phyloP scores from a whole-genome alignment of 1,140 invertebrate genomes.

The Drusus annulatus region DNA sequence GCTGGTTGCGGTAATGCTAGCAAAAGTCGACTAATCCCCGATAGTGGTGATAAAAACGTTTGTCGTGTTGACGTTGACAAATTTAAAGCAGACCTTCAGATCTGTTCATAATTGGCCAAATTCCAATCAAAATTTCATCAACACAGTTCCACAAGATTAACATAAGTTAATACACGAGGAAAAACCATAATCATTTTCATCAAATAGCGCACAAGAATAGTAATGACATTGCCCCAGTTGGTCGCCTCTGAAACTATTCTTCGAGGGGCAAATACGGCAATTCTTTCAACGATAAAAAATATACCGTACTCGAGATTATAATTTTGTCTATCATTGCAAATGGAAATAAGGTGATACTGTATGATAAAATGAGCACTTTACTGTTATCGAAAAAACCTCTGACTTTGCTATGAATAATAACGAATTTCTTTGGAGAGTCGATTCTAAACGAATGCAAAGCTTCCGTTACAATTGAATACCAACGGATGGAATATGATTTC shows the following conservation, averaged over 20 bases:
- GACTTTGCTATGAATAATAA: neutral
- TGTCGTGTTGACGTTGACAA: no score
- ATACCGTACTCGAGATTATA: constrained; percentile 17
- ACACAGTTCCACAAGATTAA: no score
- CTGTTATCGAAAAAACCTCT: constrained; percentile 19
- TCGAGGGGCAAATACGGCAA: neutral
- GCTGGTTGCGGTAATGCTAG: no score
- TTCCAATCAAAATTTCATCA: no score
- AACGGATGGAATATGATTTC: constrained; percentile 24
- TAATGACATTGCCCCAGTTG: neutral
- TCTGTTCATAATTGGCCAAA: no score
- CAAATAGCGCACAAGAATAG: no score
- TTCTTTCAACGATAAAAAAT: constrained; percentile 29
- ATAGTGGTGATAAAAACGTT: no score
- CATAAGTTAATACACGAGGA: no score
- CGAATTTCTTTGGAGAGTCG: constrained; percentile 9
- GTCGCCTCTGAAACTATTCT: neutral
- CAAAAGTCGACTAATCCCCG: no score
- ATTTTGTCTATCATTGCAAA: constrained; percentile 42
- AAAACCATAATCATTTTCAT: no score
- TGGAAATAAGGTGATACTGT: constrained; percentile 24
- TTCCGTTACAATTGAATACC: constrained; percentile 5
- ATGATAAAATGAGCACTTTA: constrained; percentile 2
- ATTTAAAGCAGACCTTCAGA: no score
- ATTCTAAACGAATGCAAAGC: neutral